A percentile compares a stretch with the other conserved stretches of the same genome.
Evolutionary conservation across 2,888 invertebrate genomes (phyloP).

Genomic region (Choristoneura rosaceana): DNA sequence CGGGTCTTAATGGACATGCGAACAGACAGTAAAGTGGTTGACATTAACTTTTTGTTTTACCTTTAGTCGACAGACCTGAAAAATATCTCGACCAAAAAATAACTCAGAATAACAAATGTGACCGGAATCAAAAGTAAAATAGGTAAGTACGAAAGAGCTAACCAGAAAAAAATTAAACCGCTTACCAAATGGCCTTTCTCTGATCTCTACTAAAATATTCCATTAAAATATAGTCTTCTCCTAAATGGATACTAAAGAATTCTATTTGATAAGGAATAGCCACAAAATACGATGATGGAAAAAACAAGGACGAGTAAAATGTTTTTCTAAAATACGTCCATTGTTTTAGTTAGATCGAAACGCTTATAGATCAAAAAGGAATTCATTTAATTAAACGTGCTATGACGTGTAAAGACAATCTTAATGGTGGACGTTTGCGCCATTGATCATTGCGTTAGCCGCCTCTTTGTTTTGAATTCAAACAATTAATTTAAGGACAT

Average conservation of each 20-base stretch:
- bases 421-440: slow-evolving; percentile 1
- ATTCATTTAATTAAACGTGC: slow-evolving; percentile 66
- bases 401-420: slow-evolving; percentile 11
- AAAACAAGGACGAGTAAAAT: slow-evolving; percentile 10
- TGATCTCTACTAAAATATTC: slow-evolving; percentile 33
- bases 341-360: slow-evolving; percentile 14
- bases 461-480: not conserved
- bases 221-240: slow-evolving; percentile 31
- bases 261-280: slow-evolving; percentile 27
- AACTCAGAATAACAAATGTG: slow-evolving; percentile 13
- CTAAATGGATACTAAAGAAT: slow-evolving; percentile 27
- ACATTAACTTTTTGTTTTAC: not conserved
- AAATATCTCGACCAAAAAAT: not conserved
- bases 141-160: slow-evolving; percentile 2
- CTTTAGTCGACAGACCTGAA: not conserved
- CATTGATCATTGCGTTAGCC: slow-evolving; percentile 8
- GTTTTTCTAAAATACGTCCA: slow-evolving; percentile 7
- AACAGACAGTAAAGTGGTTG: not conserved
- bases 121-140: slow-evolving; percentile 10
- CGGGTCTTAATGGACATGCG: not conserved
- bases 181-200: slow-evolving; percentile 20
- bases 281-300: slow-evolving; percentile 6
- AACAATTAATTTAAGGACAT: slow-evolving; percentile 1
- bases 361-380: slow-evolving; percentile 32
- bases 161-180: slow-evolving; percentile 21